Evolutionary conservation across 2,888 invertebrate genomes (phyloP).

Genomic region (Steromphala cineraria): DNA sequence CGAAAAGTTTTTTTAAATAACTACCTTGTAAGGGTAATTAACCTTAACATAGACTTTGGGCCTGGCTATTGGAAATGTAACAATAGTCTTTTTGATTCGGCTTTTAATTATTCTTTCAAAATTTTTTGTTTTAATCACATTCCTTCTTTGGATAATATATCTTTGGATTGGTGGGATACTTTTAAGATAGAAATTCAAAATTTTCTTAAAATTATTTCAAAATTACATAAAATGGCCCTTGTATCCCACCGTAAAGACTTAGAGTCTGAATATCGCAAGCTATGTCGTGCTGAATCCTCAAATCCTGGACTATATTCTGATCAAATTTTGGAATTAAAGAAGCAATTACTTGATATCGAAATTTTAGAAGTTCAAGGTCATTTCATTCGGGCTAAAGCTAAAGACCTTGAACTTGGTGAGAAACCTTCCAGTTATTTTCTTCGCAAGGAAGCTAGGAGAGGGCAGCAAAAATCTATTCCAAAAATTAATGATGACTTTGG

Average conservation of each 20-base stretch:
- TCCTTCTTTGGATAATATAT: not conserved
- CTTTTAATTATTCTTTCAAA: not conserved
- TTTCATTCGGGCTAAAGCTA: constrained; percentile 21
- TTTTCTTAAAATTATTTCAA: not conserved
- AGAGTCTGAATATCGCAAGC: not conserved
- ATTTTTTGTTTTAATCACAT: not conserved
- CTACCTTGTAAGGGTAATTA: no score
- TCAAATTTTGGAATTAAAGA: not conserved
- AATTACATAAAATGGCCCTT: not conserved
- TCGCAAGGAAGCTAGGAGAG: not conserved
- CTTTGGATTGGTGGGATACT: not conserved
- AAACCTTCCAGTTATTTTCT: constrained; percentile 26
- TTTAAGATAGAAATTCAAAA: not conserved
- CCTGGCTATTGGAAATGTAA: constrained; percentile 5
- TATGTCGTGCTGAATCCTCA: not conserved
- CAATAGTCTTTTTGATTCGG: not conserved
- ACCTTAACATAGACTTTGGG: no score
- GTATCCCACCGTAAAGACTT: not conserved
- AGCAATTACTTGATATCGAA: not conserved
- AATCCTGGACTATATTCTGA: not conserved
- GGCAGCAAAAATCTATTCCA: constrained; percentile 7
- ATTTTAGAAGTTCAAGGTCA: not conserved
- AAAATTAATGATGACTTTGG: not conserved
- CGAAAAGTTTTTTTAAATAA: no score
- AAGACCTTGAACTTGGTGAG: not conserved